These are phyloP conservation scores for Sesamia inferens DNA, from an alignment of 2,888 invertebrate species.

Conservation along the genomic window DNA sequence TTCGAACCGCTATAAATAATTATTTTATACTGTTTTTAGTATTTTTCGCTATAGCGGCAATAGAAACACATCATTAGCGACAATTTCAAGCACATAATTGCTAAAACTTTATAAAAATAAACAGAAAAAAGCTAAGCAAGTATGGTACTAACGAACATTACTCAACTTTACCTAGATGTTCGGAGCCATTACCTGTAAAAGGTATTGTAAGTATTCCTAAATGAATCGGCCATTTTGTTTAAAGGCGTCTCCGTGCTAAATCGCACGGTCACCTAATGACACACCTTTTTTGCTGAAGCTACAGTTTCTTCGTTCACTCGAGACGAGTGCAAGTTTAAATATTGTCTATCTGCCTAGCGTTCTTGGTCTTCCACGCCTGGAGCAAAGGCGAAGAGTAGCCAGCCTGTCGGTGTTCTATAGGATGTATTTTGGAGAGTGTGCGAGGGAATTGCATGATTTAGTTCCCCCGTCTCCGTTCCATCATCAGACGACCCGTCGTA, in stretches of 20 bases:
- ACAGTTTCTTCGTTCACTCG: conserved; percentile 31
- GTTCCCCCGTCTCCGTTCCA: too few species aligned
- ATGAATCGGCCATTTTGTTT: conserved; percentile 33
- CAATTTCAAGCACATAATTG: too few species aligned
- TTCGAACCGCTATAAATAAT: too few species aligned
- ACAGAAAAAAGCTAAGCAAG: background rate
- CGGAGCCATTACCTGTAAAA: conserved; percentile 33
- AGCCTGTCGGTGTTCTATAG: too few species aligned
- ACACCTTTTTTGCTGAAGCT: conserved; percentile 44
- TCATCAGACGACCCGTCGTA: too few species aligned
- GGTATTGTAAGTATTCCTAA: conserved; percentile 32
- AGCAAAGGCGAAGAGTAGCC: too few species aligned
- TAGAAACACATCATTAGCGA: too few species aligned
- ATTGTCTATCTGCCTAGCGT: background rate
- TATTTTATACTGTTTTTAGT: too few species aligned
- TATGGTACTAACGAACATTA: conserved; percentile 3
- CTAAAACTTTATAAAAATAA: background rate
- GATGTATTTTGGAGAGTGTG: too few species aligned
- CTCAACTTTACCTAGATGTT: conserved; percentile 16
- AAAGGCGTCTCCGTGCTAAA: conserved; percentile 23
- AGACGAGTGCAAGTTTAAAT: conserved; percentile 45
- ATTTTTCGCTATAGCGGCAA: too few species aligned
- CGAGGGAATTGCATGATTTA: too few species aligned
- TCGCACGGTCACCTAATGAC: conserved; percentile 50
- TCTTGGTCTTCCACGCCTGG: too few species aligned